These are phyloP conservation scores for Paedocypris sp. DNA, from an alignment of 2,113 vertebrate species.

Conservation along the genomic window DNA sequence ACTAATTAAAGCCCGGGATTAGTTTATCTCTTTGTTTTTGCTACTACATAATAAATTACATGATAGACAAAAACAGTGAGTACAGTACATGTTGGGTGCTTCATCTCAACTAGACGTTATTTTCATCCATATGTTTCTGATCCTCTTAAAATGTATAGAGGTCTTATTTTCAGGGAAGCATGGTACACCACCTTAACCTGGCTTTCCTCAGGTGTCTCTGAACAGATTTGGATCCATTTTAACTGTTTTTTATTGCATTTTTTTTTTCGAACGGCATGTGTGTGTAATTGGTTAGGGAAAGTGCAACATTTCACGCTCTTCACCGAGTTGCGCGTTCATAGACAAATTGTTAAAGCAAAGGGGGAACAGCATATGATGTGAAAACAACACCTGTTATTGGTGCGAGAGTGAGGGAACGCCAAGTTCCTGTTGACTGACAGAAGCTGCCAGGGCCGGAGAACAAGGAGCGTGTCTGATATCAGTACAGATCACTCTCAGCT, in stretches of 20 bases:
- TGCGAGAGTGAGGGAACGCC: conserved; percentile 22
- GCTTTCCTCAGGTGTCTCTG: conserved; percentile 11
- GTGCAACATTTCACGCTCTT: conserved; percentile 36
- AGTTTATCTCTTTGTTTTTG: too few species aligned
- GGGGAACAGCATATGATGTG: conserved; percentile 34
- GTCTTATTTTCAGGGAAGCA: too few species aligned
- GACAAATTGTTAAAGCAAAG: conserved; percentile 31
- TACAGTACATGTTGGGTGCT: too few species aligned
- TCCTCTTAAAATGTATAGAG: too few species aligned
- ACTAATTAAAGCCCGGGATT: too few species aligned
- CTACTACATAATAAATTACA: too few species aligned
- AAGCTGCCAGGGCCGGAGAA: conserved; percentile 25
- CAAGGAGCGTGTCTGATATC: conserved; percentile 20
- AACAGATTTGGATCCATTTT: conserved; percentile 17
- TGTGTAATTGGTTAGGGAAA: neutral
- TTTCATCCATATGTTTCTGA: too few species aligned
- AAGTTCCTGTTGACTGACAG: conserved; percentile 37
- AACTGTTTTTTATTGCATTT: too few species aligned
- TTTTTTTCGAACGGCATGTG: neutral
- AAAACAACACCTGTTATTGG: conserved; percentile 41
- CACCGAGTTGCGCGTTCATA: conserved; percentile 27
- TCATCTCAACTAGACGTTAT: too few species aligned
- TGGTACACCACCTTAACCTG: too few species aligned
- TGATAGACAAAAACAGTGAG: too few species aligned
- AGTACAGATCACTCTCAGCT: neutral